phyloP scores from a whole-genome alignment of 2,113 vertebrate genomes.

The Pseudorasbora parva region DNA sequence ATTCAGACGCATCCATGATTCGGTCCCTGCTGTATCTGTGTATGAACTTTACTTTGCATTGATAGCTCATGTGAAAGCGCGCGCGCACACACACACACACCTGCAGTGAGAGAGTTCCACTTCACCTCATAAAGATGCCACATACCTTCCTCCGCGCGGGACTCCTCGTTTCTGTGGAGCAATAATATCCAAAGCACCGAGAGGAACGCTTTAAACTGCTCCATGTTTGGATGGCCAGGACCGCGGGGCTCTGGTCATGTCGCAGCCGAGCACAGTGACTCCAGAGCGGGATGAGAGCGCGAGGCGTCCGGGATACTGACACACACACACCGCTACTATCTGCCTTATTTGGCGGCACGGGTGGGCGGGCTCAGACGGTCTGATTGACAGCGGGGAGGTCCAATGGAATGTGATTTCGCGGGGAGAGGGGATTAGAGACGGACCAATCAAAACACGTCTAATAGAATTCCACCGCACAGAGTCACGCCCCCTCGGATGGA shows the following conservation, averaged over 20 bases:
- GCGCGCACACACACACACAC: conserved; percentile 59
- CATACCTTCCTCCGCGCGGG: conserved; percentile 77
- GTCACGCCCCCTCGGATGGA: conserved; percentile 58
- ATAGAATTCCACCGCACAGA: conserved; percentile 48
- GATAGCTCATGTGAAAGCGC: too few species aligned
- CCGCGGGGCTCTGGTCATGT: conserved; percentile 75
- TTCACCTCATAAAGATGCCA: conserved; percentile 42
- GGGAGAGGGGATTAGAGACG: conserved; percentile 41
- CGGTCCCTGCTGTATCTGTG: too few species aligned
- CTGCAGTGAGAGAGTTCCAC: conserved; percentile 47
- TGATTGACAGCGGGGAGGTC: conserved; percentile 64
- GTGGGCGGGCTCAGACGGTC: conserved; percentile 62
- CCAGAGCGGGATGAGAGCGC: conserved; percentile 52
- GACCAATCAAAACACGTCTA: conserved; percentile 63
- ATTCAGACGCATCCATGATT: too few species aligned
- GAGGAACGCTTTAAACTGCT: conserved; percentile 67
- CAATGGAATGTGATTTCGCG: conserved; percentile 61
- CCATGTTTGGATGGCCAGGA: conserved; percentile 75
- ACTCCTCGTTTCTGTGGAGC: conserved; percentile 61
- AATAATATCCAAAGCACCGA: conserved; percentile 78
- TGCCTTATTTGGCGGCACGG: conserved; percentile 71
- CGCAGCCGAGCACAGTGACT: conserved; percentile 61
- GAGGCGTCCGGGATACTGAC: conserved; percentile 65
- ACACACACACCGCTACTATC: conserved; percentile 27
- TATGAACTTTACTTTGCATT: conserved; percentile 35